Evolutionary conservation across 2,113 vertebrate species (phyloP).

Genomic region (Scortum barcoo): DNA sequence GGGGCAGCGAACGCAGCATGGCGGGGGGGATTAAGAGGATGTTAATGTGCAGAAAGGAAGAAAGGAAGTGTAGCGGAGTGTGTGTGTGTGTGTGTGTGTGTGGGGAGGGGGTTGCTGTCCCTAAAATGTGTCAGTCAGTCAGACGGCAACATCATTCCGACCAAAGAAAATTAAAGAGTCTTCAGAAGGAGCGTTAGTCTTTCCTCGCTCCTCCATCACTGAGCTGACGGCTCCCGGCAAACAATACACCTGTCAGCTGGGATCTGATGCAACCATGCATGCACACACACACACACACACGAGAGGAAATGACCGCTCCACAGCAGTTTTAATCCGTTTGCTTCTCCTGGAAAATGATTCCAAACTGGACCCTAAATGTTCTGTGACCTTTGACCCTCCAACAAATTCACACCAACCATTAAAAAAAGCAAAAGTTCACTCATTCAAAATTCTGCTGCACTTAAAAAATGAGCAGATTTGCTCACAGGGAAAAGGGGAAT

Average conservation of each 20-base stretch:
- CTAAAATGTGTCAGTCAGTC: slow-evolving; percentile 83
- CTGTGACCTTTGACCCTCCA: background rate
- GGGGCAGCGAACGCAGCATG: slow-evolving; percentile 34
- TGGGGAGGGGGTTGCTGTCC: background rate
- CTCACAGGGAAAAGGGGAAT: too few species aligned
- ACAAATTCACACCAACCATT: too few species aligned
- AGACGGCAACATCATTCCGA: slow-evolving; percentile 87
- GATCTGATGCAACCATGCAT: slow-evolving; percentile 88
- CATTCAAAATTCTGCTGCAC: too few species aligned
- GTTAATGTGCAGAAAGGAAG: slow-evolving; percentile 86
- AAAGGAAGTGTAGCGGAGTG: slow-evolving; percentile 64
- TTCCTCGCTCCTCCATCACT: slow-evolving; percentile 89
- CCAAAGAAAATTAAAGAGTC: slow-evolving; percentile 92
- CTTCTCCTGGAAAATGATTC: background rate
- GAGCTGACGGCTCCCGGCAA: slow-evolving; percentile 91
- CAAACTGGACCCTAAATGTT: background rate
- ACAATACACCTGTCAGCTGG: slow-evolving; percentile 95
- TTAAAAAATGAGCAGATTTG: too few species aligned
- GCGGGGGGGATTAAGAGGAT: slow-evolving; percentile 91
- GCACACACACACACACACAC: background rate
- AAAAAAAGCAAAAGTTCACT: too few species aligned
- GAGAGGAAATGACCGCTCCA: background rate
- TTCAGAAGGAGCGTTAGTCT: slow-evolving; percentile 87
- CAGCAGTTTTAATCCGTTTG: background rate
- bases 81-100: background rate